phyloP scores from a whole-genome alignment of 2,888 invertebrate species.

The Octonoba sinensis region DNA sequence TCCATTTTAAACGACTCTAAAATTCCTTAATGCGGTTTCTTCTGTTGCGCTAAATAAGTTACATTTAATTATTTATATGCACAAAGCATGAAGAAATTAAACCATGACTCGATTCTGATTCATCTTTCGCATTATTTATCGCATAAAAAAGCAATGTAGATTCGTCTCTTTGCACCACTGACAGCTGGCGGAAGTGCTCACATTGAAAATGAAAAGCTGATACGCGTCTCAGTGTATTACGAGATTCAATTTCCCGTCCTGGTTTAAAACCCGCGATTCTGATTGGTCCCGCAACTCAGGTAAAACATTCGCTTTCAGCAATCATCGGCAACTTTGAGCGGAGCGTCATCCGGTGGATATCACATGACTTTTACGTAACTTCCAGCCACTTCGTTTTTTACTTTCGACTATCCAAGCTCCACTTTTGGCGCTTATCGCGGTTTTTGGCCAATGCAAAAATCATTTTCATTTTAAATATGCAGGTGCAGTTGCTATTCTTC shows the following conservation, averaged over 20 bases:
- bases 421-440: neutral
- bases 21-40: too few relatives aligned
- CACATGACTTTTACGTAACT: conserved; percentile 58
- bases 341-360: conserved; percentile 40
- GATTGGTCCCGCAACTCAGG: conserved; percentile 43
- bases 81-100: too few relatives aligned
- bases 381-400: conserved; percentile 17
- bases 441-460: too few relatives aligned
- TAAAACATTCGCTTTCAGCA: conserved; percentile 37
- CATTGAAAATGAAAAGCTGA: conserved; percentile 28
- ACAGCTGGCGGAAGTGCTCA: conserved; percentile 57
- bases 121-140: too few relatives aligned
- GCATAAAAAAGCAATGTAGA: neutral
- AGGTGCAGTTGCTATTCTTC: too few relatives aligned
- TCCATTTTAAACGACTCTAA: too few relatives aligned
- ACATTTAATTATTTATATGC: too few relatives aligned
- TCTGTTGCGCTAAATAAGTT: too few relatives aligned
- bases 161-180: conserved; percentile 3
- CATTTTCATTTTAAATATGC: too few relatives aligned
- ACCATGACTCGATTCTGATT: too few relatives aligned
- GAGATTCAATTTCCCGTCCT: conserved; percentile 54
- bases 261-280: conserved; percentile 31
- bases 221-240: conserved; percentile 28
- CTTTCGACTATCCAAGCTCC: neutral
- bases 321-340: conserved; percentile 38